A percentile compares a stretch with the other conserved stretches of the same genome.
Evolutionary conservation across 2,888 invertebrate species (phyloP).

Genomic region (Phasia obesa): DNA sequence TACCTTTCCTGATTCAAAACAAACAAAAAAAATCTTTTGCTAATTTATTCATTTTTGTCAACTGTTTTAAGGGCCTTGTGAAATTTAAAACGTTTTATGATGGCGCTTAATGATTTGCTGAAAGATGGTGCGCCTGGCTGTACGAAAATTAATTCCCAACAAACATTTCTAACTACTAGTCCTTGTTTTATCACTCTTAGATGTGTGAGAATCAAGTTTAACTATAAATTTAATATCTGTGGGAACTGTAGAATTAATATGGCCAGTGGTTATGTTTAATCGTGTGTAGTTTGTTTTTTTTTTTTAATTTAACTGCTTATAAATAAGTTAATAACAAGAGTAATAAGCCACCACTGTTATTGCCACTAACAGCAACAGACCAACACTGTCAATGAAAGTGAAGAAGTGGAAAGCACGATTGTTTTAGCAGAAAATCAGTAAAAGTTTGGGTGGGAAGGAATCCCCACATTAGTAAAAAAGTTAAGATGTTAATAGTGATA

Average conservation of each 20-base stretch:
- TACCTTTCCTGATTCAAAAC: too few relatives aligned
- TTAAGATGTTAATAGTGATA: too few relatives aligned
- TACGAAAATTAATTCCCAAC: conserved; percentile 41
- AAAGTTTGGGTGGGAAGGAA: conserved; percentile 13
- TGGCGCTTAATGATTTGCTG: conserved; percentile 58
- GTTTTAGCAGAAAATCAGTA: background rate
- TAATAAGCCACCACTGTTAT: conserved; percentile 56
- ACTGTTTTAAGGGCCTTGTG: background rate
- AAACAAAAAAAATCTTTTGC: background rate
- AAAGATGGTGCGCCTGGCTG: conserved; percentile 6
- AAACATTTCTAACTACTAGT: conserved; percentile 40
- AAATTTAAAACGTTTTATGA: conserved; percentile 68
- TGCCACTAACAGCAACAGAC: background rate
- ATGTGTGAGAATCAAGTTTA: conserved; percentile 76
- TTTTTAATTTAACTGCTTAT: conserved; percentile 80
- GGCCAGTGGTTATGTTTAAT: conserved; percentile 61
- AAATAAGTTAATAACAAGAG: conserved; percentile 81
- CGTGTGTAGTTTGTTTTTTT: conserved; percentile 74
- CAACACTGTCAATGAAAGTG: conserved; percentile 38
- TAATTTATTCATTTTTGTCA: conserved; percentile 5
- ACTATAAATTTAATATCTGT: conserved; percentile 80
- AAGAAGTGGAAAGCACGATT: conserved; percentile 34
- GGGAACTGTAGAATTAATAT: conserved; percentile 73
- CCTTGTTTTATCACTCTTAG: conserved; percentile 63
- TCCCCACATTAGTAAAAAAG: background rate